These are phyloP conservation scores for Paradoxurus hermaphroditus DNA, from an alignment of 2,113 vertebrate species.

Conservation along the genomic window DNA sequence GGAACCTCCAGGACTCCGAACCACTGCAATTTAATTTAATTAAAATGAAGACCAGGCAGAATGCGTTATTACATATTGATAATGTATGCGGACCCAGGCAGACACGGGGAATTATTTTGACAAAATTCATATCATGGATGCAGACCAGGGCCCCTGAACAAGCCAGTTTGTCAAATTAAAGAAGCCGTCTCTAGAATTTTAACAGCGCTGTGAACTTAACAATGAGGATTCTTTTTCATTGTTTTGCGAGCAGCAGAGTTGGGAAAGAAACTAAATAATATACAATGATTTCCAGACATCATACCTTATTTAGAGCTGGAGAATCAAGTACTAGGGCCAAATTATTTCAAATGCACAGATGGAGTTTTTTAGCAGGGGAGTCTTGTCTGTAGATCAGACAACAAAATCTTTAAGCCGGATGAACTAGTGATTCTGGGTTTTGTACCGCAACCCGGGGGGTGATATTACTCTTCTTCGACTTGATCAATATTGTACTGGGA, in stretches of 20 bases:
- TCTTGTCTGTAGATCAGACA: constrained; percentile 50
- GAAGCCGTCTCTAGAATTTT: constrained; percentile 72
- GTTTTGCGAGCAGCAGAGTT: constrained; percentile 71
- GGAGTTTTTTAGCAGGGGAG: constrained; percentile 52
- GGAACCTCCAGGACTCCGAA: constrained; percentile 77
- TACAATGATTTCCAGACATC: constrained; percentile 54
- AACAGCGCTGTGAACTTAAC: constrained; percentile 69
- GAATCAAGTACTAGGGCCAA: constrained; percentile 44
- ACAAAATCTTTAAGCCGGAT: constrained; percentile 65
- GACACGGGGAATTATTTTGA: constrained; percentile 80
- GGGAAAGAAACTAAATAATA: constrained; percentile 66
- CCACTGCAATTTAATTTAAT: constrained; percentile 79
- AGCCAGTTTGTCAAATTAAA: constrained; percentile 79
- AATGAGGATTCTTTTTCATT: constrained; percentile 68
- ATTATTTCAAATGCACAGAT: constrained; percentile 59
- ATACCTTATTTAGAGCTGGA: constrained; percentile 56
- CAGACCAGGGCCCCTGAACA: constrained; percentile 74
- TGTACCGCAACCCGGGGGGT: constrained; percentile 44
- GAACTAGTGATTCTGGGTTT: constrained; percentile 54
- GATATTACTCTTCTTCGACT: constrained; percentile 57
- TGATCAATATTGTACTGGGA: constrained; percentile 61
- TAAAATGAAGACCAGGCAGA: constrained; percentile 79
- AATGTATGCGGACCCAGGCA: constrained; percentile 72
- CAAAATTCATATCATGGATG: constrained; percentile 82
- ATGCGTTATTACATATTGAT: constrained; percentile 80